These are phyloP conservation scores for Caenorhabditis becei DNA, from an alignment of 2,888 invertebrate genomes.

Conservation along the genomic window DNA sequence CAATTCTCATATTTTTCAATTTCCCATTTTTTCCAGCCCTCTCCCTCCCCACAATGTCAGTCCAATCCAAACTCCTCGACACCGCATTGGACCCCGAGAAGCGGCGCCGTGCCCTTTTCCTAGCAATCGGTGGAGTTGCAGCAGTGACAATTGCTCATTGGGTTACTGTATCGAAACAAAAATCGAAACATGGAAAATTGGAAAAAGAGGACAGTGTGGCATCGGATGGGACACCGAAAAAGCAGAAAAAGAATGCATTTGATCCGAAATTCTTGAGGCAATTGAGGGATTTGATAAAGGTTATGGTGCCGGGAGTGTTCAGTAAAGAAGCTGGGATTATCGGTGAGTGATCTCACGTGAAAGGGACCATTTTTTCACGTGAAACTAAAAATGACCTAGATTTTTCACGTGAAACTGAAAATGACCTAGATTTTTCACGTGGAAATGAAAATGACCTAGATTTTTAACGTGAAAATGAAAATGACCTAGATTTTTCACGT, in stretches of 20 bases:
- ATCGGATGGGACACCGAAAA: slow-evolving; percentile 44
- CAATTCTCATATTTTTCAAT: neutral
- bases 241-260: slow-evolving; percentile 55
- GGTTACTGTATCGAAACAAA: neutral
- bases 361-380: too few relatives aligned
- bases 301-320: slow-evolving; percentile 78
- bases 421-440: too few relatives aligned
- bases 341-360: too few relatives aligned
- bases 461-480: too few relatives aligned
- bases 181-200: slow-evolving; percentile 7
- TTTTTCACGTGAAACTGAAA: too few relatives aligned
- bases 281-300: slow-evolving; percentile 71
- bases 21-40: neutral
- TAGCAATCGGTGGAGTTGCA: slow-evolving; percentile 27
- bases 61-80: slow-evolving; percentile 72
- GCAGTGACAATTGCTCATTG: slow-evolving; percentile 27
- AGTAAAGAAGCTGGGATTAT: slow-evolving; percentile 73
- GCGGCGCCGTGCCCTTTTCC: slow-evolving; percentile 43
- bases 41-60: slow-evolving; percentile 59
- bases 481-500: too few relatives aligned
- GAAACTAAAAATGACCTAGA: too few relatives aligned
- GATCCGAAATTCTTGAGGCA: slow-evolving; percentile 72
- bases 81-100: slow-evolving; percentile 70
- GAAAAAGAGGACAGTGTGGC: slow-evolving; percentile 48
- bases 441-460: too few relatives aligned